Evolutionary conservation across 2,797 vertebrate species (phyloP).

Genomic region (Eutrigla gurnardus): DNA sequence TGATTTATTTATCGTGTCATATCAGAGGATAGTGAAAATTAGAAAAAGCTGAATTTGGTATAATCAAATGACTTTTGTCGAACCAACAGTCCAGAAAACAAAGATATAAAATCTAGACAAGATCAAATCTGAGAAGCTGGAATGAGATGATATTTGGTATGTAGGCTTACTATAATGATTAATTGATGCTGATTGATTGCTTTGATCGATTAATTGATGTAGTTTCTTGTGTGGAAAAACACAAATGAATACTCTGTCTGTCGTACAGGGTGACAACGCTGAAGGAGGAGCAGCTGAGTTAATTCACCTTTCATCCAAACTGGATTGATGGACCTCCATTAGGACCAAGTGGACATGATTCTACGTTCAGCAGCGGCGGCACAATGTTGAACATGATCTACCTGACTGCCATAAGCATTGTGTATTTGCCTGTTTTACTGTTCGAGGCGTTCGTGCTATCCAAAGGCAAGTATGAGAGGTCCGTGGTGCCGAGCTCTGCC

Average conservation of each 20-base stretch:
- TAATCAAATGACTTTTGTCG: not conserved
- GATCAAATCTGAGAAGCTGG: not conserved
- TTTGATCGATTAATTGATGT: not conserved
- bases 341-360: conserved; percentile 77
- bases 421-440: conserved; percentile 85
- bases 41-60: not conserved
- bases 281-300: conserved; percentile 35
- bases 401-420: conserved; percentile 82
- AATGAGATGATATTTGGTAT: not conserved
- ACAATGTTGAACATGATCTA: conserved; percentile 82
- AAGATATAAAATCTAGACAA: not conserved
- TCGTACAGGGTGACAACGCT: conserved; percentile 35
- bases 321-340: conserved; percentile 69
- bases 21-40: not conserved
- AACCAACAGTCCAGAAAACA: not conserved
- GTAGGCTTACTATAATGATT: not conserved
- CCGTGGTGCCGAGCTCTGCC: conserved; percentile 85
- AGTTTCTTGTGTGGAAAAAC: not conserved
- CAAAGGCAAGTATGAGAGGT: conserved; percentile 81
- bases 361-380: conserved; percentile 59
- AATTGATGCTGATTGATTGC: not conserved
- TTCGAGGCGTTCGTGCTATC: conserved; percentile 83
- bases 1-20: not conserved
- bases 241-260: conserved; percentile 21
- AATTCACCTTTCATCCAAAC: conserved; percentile 1